Conservation (phyloP, 2,888 invertebrate genomes). For the Malacosoma neustria region DNA sequence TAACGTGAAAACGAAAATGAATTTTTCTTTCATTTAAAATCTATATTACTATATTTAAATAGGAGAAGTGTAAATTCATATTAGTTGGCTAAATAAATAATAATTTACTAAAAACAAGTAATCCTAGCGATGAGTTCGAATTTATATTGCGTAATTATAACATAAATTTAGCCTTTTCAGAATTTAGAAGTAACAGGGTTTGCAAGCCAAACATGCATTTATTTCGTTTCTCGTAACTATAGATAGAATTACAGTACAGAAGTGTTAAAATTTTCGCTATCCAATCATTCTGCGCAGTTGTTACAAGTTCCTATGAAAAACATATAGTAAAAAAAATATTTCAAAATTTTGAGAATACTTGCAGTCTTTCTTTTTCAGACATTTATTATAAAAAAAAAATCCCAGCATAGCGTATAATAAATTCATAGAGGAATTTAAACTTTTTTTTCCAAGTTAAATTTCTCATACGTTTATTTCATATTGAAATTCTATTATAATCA, state of each 20-base stretch:
- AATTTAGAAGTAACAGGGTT: background rate
- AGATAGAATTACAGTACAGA: background rate
- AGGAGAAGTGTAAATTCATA: no score
- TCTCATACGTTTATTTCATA: conserved; percentile 19
- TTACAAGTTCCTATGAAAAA: background rate
- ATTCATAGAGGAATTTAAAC: no score
- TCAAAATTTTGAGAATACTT: background rate
- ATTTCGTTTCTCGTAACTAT: background rate
- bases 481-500: conserved; percentile 20
- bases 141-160: background rate
- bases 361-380: background rate
- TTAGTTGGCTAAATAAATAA: no score
- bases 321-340: background rate
- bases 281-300: background rate
- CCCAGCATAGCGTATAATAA: background rate
- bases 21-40: no score
- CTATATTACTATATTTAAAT: no score
- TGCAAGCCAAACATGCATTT: background rate
- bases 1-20: no score
- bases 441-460: conserved; percentile 12
- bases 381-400: background rate
- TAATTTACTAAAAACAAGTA: no score
- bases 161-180: background rate
- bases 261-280: background rate
- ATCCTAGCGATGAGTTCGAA: no score